phyloP scores from a whole-genome alignment of 2,797 vertebrate species.

The Halcyon badia region DNA sequence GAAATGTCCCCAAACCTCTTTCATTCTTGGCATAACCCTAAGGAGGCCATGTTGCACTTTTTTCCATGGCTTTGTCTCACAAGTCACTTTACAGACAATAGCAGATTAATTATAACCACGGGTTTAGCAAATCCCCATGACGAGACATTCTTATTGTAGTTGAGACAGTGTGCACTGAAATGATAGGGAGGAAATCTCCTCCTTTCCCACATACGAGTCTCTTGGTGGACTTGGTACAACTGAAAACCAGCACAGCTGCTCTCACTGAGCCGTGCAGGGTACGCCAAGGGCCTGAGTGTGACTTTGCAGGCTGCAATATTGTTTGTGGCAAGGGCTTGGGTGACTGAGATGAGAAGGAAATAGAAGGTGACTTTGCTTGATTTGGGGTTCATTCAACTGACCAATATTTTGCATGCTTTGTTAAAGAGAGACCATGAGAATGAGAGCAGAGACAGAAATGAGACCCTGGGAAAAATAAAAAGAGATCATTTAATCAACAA shows the following conservation, averaged over 20 bases:
- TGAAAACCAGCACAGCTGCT: background rate
- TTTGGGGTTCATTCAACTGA: background rate
- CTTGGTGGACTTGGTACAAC: conserved; percentile 7
- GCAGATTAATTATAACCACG: conserved; percentile 74
- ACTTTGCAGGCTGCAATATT: conserved; percentile 25
- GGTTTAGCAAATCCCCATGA: conserved; percentile 70
- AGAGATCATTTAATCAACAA: background rate
- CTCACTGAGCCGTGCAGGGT: background rate
- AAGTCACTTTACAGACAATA: conserved; percentile 63
- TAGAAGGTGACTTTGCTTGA: background rate
- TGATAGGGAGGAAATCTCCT: conserved; percentile 63
- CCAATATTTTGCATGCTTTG: background rate
- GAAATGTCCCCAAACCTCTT: conserved; percentile 30
- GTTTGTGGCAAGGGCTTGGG: background rate
- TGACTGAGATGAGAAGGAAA: background rate
- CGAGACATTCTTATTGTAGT: conserved; percentile 54
- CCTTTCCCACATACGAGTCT: conserved; percentile 23
- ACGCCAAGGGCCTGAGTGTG: accelerated
- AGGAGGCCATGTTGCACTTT: conserved; percentile 39
- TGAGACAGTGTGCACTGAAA: background rate
- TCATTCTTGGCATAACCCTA: conserved; percentile 53
- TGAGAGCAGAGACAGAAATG: background rate
- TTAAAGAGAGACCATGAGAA: background rate
- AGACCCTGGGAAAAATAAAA: background rate
- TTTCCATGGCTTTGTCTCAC: conserved; percentile 43